Evolutionary conservation across 2,113 vertebrate species (phyloP).

Genomic region (Gymnorhina tibicen): DNA sequence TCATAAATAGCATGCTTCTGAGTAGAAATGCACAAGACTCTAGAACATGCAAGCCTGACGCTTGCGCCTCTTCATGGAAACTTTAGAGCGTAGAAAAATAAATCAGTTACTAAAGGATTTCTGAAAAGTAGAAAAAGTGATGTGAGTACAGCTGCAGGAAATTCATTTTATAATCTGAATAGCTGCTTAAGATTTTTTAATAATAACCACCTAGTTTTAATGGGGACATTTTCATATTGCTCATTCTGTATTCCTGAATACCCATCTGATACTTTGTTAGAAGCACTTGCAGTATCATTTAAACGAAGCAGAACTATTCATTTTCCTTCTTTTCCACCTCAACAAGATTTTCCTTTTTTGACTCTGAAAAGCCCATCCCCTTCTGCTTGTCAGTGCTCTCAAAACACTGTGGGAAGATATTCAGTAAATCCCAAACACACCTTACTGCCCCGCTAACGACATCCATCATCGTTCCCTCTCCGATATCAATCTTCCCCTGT

Average conservation of each 20-base stretch:
- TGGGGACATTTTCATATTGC: conserved; percentile 45
- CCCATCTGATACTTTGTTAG: conserved; percentile 23
- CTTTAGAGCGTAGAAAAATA: not conserved
- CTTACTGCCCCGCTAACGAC: not conserved
- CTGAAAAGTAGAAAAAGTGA: conserved; percentile 38
- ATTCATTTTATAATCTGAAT: conserved; percentile 54
- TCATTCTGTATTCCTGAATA: conserved; percentile 40
- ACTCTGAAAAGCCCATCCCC: not conserved
- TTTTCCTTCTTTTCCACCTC: conserved; percentile 20
- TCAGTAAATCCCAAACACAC: not conserved
- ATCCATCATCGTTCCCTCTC: not conserved
- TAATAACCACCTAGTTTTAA: conserved; percentile 49
- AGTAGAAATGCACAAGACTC: not conserved
- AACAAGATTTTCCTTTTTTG: not conserved
- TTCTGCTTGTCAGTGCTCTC: not conserved
- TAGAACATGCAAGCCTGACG: not conserved
- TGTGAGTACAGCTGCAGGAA: conserved; percentile 55
- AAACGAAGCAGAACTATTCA: conserved; percentile 16
- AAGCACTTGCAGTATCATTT: conserved; percentile 25
- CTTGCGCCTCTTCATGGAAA: not conserved
- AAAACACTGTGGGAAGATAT: not conserved
- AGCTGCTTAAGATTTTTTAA: conserved; percentile 43
- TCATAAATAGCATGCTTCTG: not conserved
- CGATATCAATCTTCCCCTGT: not conserved
- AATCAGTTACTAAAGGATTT: conserved; percentile 12